phyloP scores from a whole-genome alignment of 2,113 vertebrate genomes.

The Onychostruthus taczanowskii region DNA sequence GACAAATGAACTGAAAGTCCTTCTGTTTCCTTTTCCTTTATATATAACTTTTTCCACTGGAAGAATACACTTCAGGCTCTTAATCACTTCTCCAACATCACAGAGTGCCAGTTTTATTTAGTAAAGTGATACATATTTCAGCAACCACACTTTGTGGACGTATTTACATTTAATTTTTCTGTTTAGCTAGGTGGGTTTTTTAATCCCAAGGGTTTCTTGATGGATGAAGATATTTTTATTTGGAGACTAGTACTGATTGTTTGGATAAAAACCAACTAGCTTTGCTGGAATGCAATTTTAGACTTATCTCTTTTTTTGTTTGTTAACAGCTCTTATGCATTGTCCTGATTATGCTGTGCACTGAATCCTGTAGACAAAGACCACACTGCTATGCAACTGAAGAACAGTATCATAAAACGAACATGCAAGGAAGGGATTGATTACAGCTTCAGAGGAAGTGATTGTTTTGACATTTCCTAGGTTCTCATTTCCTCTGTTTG shows the following conservation, averaged over 20 bases:
- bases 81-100: constrained; percentile 30
- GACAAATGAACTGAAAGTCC: not conserved
- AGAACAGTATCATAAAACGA: not conserved
- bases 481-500: not conserved
- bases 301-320: not conserved
- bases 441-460: not conserved
- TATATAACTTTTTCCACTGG: constrained; percentile 1
- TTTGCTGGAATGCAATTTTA: not conserved
- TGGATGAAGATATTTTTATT: not conserved
- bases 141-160: not conserved
- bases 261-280: not conserved
- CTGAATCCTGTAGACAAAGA: not conserved
- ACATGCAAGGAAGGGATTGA: not conserved
- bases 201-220: not conserved
- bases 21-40: constrained; percentile 1
- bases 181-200: not conserved
- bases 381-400: not conserved
- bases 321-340: not conserved
- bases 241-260: not conserved
- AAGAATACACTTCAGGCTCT: not conserved
- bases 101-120: constrained; percentile 10
- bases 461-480: not conserved
- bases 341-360: not conserved
- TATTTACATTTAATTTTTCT: constrained; percentile 12
- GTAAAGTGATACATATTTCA: not conserved